A percentile compares a stretch with the other conserved stretches of the same genome.
Evolutionary conservation across 2,113 vertebrate genomes (phyloP).

Genomic region (Acrocephalus arundinaceus): DNA sequence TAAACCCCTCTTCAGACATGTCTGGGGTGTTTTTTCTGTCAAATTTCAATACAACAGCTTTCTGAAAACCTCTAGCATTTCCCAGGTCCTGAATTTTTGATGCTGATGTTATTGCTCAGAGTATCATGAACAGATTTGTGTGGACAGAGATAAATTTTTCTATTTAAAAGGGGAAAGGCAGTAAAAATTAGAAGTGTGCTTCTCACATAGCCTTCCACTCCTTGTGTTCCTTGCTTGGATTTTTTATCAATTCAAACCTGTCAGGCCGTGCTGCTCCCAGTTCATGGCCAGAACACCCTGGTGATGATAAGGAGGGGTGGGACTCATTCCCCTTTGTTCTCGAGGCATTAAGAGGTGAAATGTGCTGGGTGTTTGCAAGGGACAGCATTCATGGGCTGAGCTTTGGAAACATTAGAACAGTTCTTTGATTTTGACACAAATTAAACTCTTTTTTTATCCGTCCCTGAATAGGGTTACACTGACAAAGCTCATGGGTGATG

Average conservation of each 20-base stretch:
- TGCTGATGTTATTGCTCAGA: neutral
- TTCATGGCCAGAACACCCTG: neutral
- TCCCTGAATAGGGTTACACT: fast-evolving
- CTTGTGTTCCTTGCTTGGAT: neutral
- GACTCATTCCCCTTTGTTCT: neutral
- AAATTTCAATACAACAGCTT: neutral
- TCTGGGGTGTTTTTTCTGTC: neutral
- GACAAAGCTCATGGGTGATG: neutral
- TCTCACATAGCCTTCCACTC: fast-evolving
- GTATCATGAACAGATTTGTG: fast-evolving
- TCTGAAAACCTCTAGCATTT: neutral
- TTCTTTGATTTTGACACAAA: neutral
- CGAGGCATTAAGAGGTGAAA: neutral
- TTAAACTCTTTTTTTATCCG: neutral
- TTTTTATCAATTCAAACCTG: neutral
- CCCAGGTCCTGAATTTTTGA: neutral
- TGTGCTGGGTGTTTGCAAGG: neutral
- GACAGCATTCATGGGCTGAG: fast-evolving
- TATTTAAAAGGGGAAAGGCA: neutral
- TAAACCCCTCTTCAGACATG: neutral
- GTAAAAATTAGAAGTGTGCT: neutral
- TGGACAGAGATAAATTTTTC: neutral
- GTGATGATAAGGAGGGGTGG: neutral
- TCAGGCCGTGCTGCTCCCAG: neutral
- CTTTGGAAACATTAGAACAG: neutral